Evolutionary conservation across 2,113 vertebrate genomes (phyloP), one percentile per base, ranked within the genome.

Genomic region (Anolis carolinensis): DNA sequence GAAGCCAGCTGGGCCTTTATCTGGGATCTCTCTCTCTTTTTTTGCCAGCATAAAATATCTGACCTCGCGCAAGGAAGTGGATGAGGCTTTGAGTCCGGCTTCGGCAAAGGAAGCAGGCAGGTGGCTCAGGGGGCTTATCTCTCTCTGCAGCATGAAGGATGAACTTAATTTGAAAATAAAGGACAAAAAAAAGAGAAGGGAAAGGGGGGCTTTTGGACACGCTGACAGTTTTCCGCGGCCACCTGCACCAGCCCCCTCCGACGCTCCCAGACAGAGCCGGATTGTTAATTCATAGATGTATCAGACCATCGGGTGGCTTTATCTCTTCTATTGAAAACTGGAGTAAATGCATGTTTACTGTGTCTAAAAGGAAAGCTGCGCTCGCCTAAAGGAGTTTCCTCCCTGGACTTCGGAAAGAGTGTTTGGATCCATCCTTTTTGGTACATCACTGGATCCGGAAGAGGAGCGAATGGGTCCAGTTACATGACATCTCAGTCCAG

Each of bases 121-220:
- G 63, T 81, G 79, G 79, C 72, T 74, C 36, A 23, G 72, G 36
- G 20, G 36, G 36, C 39, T 81, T 81, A 81, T 81, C 79, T 81
- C 63, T 32, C 79, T 67, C n/a, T 67, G 79, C 39, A 30, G 16
- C 25, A 65, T 81, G 63, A 81, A 65, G 79, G 62, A 81, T 81
- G 79, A 65, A 81, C 36, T 81, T 81, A 81, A 81, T 81, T 81
- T 81, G 79, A 68, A 81, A 67, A 68, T 65, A 68, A 81, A 81
- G 65, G 79, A 65, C 27, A 2, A 18, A 68, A 39, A 27, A 10
- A 23, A 67, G 63, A 9, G 63, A 67, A 18, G 25, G 23, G 63
- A 23, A 67, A 23, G 18, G 63, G 25, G 63, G 65, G 65, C 7
- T 5, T 68, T 30, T 30, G 16, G 16, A 48, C 36, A 62, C 13